Base-by-base conservation (phyloP, 2,797 vertebrate species). In the Anguilla megastoma region DNA sequence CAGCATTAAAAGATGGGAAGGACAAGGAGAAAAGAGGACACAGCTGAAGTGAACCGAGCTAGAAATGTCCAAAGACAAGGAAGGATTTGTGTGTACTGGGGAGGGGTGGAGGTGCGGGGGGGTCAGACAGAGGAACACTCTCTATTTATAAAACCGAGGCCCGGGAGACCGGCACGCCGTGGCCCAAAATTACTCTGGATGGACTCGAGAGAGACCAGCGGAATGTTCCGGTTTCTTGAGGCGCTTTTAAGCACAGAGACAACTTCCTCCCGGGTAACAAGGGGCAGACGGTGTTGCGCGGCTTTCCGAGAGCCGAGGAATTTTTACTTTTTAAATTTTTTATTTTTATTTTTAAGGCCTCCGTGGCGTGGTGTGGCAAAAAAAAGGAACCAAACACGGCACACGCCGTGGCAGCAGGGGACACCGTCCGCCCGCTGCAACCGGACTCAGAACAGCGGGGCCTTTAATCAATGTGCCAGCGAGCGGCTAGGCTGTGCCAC, bases 31-130 rank as follows among this genome's bases (percentile, higher is more conserved):
- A 21, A 18, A 82, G 6, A 79, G 50, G 79, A 50, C 14, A n/a
- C 18, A 82, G 45, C 41, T 50, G 21, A 48, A 82, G 79, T 2
- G 74, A 76, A 41, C 36, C 18, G 16, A 33, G 74, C 45, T 21
- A 50, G 45, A 50, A 50, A 82, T 82, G 79, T n/a, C 21, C 76
- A 50, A 82, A 82, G 79, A 82, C 41, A 82, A 82, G 79, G 79
- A 50, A 79, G 16, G 74, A 79, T 41, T 18, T 79, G 74, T 12
- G 27, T 48, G 63, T 66, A n/a, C 1, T 6, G 4, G n/a, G 21
- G 63, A n/a, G 63, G n/a, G 63, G 21, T 24, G 21, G 63, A n/a
- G 7, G 45, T 7, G 33, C 2, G 9, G 79, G 79, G 18, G 79
- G 33, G 36, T 45, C 8, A 79, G 79, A 18, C 41, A 82, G 8